Evolutionary conservation across 2,888 invertebrate species (phyloP), one percentile per base, ranked within the genome.

Genomic region (Calameuta idolon): DNA sequence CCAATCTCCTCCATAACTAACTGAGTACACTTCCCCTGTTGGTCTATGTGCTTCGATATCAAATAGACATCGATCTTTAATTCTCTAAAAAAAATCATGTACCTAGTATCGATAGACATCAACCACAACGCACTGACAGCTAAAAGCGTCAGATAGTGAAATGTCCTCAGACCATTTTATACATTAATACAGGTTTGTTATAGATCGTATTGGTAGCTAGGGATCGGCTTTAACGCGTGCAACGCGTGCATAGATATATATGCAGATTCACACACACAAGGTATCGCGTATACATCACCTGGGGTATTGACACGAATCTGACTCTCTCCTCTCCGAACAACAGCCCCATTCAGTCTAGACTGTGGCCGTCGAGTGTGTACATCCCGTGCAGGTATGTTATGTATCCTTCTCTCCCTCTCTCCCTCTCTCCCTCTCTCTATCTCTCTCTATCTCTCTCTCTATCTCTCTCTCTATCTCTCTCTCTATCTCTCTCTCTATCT

Each of bases 311-410:
- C 80, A 78, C 76, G 75, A 76, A 68, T 73, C 74, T 34, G 40
- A 69, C 75, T 35, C 55, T 30, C 74, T 68, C 68, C 69, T 68
- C 34, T 75, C 40, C 74, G 71, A 73, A 79, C 77, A 77, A 78
- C 80, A 73, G 76, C 75, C 77, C 76, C 76, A 79, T 80, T 80
- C 80, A 75, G 78, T 75, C 73, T 73, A 77, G 77, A 80, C 80
- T 69, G 35, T 76, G 73, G 73, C 34, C 12, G 40, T 68, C 33
- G 76, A 69, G 76, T 69, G 69, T 69, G 37, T 69, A 76, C 69
- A 73, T 73, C 77, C 73, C 35, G 73, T 73, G 77, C 30, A 33
- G 23, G 73, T 73, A 73, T 30, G 73, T 73, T 31, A 23, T 55
- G 23, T 55, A 23, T 55, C 55, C 5, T 15, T 40, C 5, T 40